Conservation (phyloP, 1,140 invertebrate genomes). For the Ceratosolen solmsi region DNA sequence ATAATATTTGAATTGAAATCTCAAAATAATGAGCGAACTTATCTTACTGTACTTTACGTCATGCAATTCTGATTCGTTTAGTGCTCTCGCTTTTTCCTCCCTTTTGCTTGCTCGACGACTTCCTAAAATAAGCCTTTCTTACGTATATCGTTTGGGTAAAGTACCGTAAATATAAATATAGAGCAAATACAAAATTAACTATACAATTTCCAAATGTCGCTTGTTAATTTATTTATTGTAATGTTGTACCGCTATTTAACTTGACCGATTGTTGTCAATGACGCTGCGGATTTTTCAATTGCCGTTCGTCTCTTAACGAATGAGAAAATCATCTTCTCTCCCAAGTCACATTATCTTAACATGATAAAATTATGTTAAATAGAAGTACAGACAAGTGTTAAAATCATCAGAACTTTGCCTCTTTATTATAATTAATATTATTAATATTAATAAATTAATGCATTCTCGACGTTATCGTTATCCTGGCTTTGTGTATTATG, state of each 20-base stretch:
- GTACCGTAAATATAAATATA: slow-evolving; percentile 64
- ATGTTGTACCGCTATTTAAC: slow-evolving; percentile 52
- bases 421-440: background rate
- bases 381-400: slow-evolving; percentile 42
- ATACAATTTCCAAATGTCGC: slow-evolving; percentile 64
- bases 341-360: background rate
- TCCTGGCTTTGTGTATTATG: background rate
- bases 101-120: slow-evolving; percentile 14
- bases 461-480: background rate
- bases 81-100: slow-evolving; percentile 16
- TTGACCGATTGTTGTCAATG: slow-evolving; percentile 47
- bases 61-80: slow-evolving; percentile 26
- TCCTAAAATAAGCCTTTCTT: slow-evolving; percentile 3
- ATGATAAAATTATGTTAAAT: slow-evolving; percentile 28
- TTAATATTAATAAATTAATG: too few species aligned
- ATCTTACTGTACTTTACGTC: background rate
- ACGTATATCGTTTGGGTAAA: slow-evolving; percentile 40
- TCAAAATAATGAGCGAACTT: slow-evolving; percentile 13
- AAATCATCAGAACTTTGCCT: background rate
- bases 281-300: slow-evolving; percentile 45
- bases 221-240: slow-evolving; percentile 56
- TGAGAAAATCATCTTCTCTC: background rate
- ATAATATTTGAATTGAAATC: background rate
- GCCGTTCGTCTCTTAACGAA: slow-evolving; percentile 30
- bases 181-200: slow-evolving; percentile 68